These are phyloP conservation scores for Lissocephala sabroskyi DNA, from an alignment of 2,888 invertebrate genomes.

Conservation along the genomic window DNA sequence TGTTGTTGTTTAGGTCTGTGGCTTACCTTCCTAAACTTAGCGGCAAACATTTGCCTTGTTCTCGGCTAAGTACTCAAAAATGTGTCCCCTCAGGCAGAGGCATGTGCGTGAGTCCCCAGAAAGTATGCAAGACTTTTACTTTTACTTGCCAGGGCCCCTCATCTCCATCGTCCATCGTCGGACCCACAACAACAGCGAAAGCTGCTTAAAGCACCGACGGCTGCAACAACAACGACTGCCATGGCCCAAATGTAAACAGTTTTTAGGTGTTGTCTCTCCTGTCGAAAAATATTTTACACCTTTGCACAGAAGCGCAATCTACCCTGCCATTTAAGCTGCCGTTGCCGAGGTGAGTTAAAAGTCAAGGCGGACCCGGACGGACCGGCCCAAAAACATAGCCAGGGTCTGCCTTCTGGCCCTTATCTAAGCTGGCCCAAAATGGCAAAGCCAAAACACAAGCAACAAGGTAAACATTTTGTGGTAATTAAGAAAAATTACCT, in stretches of 20 bases:
- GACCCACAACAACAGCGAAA: slow-evolving; percentile 34
- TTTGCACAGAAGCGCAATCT: slow-evolving; percentile 45
- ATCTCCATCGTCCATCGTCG: background rate
- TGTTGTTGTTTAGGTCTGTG: slow-evolving; percentile 9
- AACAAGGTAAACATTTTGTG: slow-evolving; percentile 63
- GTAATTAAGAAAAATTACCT: slow-evolving; percentile 65
- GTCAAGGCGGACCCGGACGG: too few relatives aligned
- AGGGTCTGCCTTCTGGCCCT: slow-evolving; percentile 15
- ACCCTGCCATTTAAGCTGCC: slow-evolving; percentile 34
- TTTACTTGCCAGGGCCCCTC: slow-evolving; percentile 5
- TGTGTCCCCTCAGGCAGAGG: background rate
- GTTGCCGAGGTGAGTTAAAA: too few relatives aligned
- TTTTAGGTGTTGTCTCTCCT: slow-evolving; percentile 16
- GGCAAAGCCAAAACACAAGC: slow-evolving; percentile 40
- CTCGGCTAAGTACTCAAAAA: slow-evolving; percentile 12
- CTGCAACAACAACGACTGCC: slow-evolving; percentile 1
- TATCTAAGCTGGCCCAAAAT: slow-evolving; percentile 39
- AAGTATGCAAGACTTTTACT: slow-evolving; percentile 55
- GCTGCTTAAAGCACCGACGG: slow-evolving; percentile 40
- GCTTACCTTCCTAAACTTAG: slow-evolving; percentile 26
- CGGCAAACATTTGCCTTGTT: slow-evolving; percentile 24
- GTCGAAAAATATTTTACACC: slow-evolving; percentile 59
- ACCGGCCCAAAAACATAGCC: background rate
- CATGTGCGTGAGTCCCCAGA: slow-evolving; percentile 17
- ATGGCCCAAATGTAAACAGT: background rate